phyloP scores from a whole-genome alignment of 2,888 invertebrate genomes.

The Drosophila ezoana region DNA sequence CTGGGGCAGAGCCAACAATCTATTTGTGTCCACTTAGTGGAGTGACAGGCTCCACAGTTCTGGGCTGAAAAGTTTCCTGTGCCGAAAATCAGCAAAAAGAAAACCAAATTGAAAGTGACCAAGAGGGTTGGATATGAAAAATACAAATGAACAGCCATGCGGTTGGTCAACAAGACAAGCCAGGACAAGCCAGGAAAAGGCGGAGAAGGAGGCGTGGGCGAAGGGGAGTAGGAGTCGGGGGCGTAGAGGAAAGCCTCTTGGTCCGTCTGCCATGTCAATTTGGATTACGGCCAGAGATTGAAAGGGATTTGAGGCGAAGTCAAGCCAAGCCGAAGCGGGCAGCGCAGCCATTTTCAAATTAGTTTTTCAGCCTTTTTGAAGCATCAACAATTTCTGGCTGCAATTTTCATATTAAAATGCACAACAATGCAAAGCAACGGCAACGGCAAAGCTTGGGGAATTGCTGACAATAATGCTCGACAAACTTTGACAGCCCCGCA shows the following conservation, averaged over 20 bases:
- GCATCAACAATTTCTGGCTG: slow-evolving; percentile 8
- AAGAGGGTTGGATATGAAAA: slow-evolving; percentile 67
- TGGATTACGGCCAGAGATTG: slow-evolving; percentile 73
- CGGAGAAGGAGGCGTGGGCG: slow-evolving; percentile 1
- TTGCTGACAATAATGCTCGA: slow-evolving; percentile 34
- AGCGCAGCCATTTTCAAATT: slow-evolving; percentile 72
- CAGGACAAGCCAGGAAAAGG: slow-evolving; percentile 6
- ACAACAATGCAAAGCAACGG: slow-evolving; percentile 1
- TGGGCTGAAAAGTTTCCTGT: slow-evolving; percentile 53
- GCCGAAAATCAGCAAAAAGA: slow-evolving; percentile 63
- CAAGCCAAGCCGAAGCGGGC: slow-evolving; percentile 10
- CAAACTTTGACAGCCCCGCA: slow-evolving; percentile 41
- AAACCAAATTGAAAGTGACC: slow-evolving; percentile 79
- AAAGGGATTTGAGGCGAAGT: slow-evolving; percentile 64
- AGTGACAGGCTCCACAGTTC: slow-evolving; percentile 60
- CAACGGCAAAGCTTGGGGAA: slow-evolving; percentile 38
- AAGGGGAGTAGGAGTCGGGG: not conserved
- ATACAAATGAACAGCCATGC: slow-evolving; percentile 75
- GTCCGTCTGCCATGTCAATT: slow-evolving; percentile 68
- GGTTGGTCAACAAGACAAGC: slow-evolving; percentile 78
- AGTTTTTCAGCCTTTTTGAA: slow-evolving; percentile 61
- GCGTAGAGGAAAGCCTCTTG: slow-evolving; percentile 48
- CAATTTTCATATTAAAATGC: slow-evolving; percentile 54
- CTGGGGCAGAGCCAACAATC: slow-evolving; percentile 66
- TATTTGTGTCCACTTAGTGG: slow-evolving; percentile 84